Conservation (phyloP, 2,113 vertebrate genomes). For the Accipiter virgatus region DNA sequence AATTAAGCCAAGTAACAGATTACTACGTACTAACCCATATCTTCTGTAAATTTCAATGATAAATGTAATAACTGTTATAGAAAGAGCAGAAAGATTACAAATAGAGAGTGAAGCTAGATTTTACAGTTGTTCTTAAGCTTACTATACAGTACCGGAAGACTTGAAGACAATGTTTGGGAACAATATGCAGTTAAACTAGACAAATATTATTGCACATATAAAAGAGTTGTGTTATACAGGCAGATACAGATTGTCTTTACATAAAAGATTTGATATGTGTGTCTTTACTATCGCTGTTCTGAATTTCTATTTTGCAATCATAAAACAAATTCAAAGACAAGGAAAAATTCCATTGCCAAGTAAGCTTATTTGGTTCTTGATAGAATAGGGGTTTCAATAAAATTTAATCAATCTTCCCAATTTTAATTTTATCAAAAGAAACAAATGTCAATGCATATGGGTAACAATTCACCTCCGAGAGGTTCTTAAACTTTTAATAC, state of each 20-base stretch:
- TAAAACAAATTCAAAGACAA: not conserved
- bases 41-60: not conserved
- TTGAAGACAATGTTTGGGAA: not conserved
- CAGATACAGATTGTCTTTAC: not conserved
- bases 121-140: not conserved
- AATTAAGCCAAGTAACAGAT: not conserved
- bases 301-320: not conserved
- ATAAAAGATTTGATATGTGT: not conserved
- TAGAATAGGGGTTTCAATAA: not conserved
- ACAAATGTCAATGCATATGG: not conserved
- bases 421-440: not conserved
- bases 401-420: not conserved
- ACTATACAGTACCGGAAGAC: not conserved
- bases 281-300: not conserved
- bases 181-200: not conserved
- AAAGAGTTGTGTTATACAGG: not conserved
- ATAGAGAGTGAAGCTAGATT: not conserved
- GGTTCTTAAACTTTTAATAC: not conserved
- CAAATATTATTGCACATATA: not conserved
- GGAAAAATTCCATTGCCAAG: not conserved
- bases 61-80: not conserved
- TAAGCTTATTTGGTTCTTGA: not conserved
- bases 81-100: not conserved
- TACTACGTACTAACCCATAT: not conserved
- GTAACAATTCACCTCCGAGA: not conserved